Evolutionary conservation across 1,140 invertebrate genomes (phyloP).

Genomic region (Drosophila eugracilis): DNA sequence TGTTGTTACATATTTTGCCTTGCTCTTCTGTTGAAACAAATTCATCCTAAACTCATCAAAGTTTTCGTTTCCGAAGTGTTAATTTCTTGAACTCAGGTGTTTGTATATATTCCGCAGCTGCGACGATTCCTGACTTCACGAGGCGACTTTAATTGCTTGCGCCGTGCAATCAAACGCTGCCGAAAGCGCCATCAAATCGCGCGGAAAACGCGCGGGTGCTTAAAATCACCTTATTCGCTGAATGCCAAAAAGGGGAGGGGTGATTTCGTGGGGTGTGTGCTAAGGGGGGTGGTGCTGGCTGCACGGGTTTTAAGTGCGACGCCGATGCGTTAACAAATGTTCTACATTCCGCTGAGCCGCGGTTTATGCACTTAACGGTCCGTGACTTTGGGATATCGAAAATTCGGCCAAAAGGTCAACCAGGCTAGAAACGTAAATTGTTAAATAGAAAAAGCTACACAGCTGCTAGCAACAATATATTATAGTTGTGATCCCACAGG

Average conservation of each 20-base stretch:
- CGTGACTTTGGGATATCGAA: not conserved
- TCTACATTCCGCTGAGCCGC: conserved; percentile 7
- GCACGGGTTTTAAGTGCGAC: conserved; percentile 62
- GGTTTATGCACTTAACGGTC: conserved; percentile 24
- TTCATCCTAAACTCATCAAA: no score
- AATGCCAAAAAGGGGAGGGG: no score
- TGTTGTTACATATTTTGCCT: no score
- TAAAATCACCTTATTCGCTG: conserved; percentile 63
- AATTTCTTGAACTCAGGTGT: not conserved
- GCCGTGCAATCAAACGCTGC: conserved; percentile 66
- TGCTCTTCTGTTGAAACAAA: no score
- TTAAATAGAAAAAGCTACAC: not conserved
- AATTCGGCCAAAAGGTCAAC: not conserved
- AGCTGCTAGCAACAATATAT: not conserved
- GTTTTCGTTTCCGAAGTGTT: no score
- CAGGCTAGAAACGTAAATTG: not conserved
- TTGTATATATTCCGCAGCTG: not conserved
- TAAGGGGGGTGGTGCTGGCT: not conserved
- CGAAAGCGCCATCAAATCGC: conserved; percentile 76
- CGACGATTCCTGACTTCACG: conserved; percentile 43
- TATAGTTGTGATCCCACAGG: conserved; percentile 1
- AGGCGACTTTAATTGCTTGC: conserved; percentile 73
- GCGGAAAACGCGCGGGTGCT: conserved; percentile 61
- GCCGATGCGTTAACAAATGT: conserved; percentile 69
- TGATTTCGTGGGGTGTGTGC: no score